Conservation (phyloP, 2,113 vertebrate genomes). For the Maccullochella peelii region DNA sequence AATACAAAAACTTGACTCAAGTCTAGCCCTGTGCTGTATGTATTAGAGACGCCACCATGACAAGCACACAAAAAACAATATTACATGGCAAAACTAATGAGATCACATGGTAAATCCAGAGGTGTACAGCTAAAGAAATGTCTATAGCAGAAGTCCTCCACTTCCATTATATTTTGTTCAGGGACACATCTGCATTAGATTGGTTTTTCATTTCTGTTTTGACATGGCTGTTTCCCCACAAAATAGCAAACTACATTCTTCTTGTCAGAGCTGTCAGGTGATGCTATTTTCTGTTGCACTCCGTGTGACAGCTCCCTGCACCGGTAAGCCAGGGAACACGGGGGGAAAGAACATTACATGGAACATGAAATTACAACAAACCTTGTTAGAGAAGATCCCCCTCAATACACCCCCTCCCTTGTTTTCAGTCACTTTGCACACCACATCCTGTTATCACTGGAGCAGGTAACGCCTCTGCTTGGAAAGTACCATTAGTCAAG, state of each 20-base stretch:
- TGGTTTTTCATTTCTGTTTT: background rate
- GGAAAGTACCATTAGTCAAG: conserved; percentile 41
- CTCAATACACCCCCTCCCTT: conserved; percentile 7
- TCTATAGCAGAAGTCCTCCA: background rate
- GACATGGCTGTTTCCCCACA: background rate
- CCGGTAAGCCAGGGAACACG: background rate
- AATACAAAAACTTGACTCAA: background rate
- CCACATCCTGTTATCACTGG: conserved; percentile 76
- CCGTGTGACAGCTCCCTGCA: background rate
- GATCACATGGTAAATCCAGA: background rate
- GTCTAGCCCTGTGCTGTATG: background rate
- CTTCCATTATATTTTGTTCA: background rate
- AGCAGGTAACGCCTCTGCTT: conserved; percentile 29
- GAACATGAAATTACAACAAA: conserved; percentile 33
- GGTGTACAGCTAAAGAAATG: background rate
- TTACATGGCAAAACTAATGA: background rate
- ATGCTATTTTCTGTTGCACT: background rate
- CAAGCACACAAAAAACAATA: background rate
- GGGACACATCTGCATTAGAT: conserved; percentile 17
- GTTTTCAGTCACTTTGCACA: conserved; percentile 57
- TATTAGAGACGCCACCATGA: background rate
- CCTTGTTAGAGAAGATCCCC: conserved; percentile 24
- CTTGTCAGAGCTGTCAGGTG: conserved; percentile 23
- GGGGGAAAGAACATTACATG: conserved; percentile 12
- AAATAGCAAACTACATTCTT: conserved; percentile 9